A percentile compares a stretch with the other conserved stretches of the same genome.
Evolutionary conservation across 2,888 invertebrate species (phyloP).

Genomic region (Diarsia brunnea): DNA sequence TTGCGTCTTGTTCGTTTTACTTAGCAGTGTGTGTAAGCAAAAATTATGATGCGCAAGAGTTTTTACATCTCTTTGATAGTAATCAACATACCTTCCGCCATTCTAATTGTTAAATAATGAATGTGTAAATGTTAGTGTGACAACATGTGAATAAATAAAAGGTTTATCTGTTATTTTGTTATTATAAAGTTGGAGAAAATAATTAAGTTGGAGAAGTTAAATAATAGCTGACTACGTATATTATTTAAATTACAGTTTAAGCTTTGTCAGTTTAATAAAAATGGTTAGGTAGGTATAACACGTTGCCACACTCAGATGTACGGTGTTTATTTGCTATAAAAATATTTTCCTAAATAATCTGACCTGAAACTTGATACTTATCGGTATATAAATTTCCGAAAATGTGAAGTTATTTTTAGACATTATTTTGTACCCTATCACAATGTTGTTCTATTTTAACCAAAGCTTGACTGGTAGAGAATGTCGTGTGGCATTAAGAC

Average conservation of each 20-base stretch:
- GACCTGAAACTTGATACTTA: no score
- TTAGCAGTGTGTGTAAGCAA: slow-evolving; percentile 26
- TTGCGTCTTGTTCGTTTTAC: slow-evolving; percentile 43
- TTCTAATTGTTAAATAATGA: slow-evolving; percentile 66
- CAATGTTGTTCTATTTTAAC: no score
- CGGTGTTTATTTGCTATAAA: neutral
- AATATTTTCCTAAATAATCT: no score
- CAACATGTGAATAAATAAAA: slow-evolving; percentile 9
- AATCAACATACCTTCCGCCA: slow-evolving; percentile 64
- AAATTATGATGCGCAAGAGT: slow-evolving; percentile 55
- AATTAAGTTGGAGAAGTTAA: neutral
- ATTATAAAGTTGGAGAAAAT: neutral
- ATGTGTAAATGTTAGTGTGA: slow-evolving; percentile 40
- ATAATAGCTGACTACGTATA: neutral
- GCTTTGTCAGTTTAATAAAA: neutral
- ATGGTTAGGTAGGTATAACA: no score
- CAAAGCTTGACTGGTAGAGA: no score
- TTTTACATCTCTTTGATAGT: slow-evolving; percentile 53
- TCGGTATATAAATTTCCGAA: no score
- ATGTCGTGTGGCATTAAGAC: no score
- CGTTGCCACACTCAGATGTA: neutral
- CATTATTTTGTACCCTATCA: no score
- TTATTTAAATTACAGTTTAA: neutral
- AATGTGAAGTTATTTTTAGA: no score
- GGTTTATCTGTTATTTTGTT: neutral